Percentiles rank a stretch among this genome's conserved stretches.
Evolutionary conservation across 2,113 vertebrate genomes (phyloP).

Genomic region (Oreochromis spilurus): DNA sequence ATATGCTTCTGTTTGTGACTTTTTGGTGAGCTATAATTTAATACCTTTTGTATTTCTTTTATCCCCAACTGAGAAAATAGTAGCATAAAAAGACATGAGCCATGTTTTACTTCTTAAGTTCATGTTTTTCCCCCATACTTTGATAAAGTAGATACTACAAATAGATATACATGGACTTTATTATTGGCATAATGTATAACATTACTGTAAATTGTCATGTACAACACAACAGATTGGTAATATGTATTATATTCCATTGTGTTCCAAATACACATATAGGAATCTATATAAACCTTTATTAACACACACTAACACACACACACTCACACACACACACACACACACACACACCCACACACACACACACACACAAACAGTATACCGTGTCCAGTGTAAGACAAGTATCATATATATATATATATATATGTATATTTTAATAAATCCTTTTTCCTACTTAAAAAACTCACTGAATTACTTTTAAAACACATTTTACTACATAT

Average conservation of each 20-base stretch:
- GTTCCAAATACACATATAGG: background rate
- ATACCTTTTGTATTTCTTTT: background rate
- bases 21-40: background rate
- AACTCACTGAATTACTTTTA: background rate
- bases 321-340: fast-evolving
- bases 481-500: background rate
- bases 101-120: slow-evolving; percentile 2
- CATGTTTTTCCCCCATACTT: background rate
- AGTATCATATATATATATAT: background rate
- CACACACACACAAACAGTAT: background rate
- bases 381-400: slow-evolving; percentile 65
- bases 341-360: fast-evolving
- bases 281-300: background rate
- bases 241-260: background rate
- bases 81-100: background rate
- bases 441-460: background rate
- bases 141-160: slow-evolving; percentile 52
- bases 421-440: background rate
- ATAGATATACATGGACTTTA: slow-evolving; percentile 38
- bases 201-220: slow-evolving; percentile 54
- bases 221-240: slow-evolving; percentile 46
- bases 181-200: slow-evolving; percentile 62
- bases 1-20: background rate
- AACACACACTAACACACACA: background rate
- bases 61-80: background rate